A percentile compares a stretch with the other conserved stretches of the same genome.
Evolutionary conservation across 2,797 vertebrate genomes (phyloP).

Genomic region (Acanthis flammea): DNA sequence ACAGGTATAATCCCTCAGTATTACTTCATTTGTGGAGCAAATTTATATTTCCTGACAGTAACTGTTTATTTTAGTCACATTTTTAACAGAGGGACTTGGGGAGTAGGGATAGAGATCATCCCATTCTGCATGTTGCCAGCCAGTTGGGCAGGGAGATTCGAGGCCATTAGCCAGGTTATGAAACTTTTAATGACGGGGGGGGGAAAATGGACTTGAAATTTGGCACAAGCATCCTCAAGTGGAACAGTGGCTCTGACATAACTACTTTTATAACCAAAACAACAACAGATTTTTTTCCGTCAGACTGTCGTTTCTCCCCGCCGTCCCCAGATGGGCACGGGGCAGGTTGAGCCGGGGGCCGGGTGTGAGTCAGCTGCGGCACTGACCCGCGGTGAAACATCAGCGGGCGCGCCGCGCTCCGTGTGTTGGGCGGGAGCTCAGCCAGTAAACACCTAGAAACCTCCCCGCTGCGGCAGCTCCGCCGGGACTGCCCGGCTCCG

Average conservation of each 20-base stretch:
- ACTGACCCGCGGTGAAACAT: not conserved
- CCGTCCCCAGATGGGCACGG: not conserved
- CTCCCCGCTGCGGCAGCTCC: not conserved
- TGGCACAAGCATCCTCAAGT: not conserved
- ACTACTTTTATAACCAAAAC: not conserved
- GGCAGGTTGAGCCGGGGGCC: not conserved
- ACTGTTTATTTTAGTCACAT: not conserved
- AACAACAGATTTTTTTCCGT: not conserved
- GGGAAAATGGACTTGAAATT: not conserved
- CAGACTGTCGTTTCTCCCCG: too few relatives aligned
- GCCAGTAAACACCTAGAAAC: fast-evolving
- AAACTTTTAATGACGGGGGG: not conserved
- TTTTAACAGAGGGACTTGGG: not conserved
- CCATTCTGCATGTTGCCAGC: not conserved
- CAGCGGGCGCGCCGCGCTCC: not conserved
- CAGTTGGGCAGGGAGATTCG: not conserved
- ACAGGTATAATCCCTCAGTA: not conserved
- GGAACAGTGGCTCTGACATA: not conserved
- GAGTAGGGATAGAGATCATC: not conserved
- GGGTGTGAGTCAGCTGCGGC: not conserved
- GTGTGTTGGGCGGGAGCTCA: fast-evolving
- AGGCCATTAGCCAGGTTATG: not conserved
- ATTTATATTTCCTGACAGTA: not conserved
- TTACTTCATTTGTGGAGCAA: not conserved
- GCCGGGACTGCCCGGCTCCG: not conserved